Conservation (phyloP, 2,797 vertebrate species). For the Poeciliopsis gracilis region DNA sequence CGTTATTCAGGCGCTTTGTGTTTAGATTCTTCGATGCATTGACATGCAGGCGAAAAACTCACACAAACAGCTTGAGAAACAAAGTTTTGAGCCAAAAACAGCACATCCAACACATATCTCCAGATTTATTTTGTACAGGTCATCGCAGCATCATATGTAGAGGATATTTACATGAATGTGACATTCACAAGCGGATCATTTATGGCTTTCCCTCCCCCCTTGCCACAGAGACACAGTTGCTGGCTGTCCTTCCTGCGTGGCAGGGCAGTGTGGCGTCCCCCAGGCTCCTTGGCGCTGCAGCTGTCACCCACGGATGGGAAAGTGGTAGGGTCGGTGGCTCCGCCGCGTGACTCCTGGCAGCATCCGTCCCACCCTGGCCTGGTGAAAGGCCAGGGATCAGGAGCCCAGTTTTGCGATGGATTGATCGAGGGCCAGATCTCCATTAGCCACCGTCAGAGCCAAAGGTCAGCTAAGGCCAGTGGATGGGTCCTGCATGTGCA, state of each 20-base stretch:
- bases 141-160: conserved; percentile 22
- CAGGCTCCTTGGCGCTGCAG: conserved; percentile 67
- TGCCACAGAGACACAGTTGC: conserved; percentile 39
- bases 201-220: conserved; percentile 48
- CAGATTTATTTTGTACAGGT: not conserved
- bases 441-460: conserved; percentile 69
- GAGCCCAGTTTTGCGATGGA: conserved; percentile 61
- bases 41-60: not conserved
- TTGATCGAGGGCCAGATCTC: conserved; percentile 75
- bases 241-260: conserved; percentile 73
- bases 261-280: conserved; percentile 67
- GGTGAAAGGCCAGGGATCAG: conserved; percentile 68
- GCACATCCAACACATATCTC: not conserved
- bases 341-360: conserved; percentile 63
- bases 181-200: conserved; percentile 64
- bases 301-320: conserved; percentile 72
- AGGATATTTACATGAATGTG: conserved; percentile 57
- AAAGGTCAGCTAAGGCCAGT: conserved; percentile 76
- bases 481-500: conserved; percentile 60
- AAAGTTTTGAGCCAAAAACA: conserved; percentile 13
- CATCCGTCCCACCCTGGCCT: conserved; percentile 54
- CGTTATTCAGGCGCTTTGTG: not conserved
- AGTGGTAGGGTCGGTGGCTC: conserved; percentile 72
- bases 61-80: conserved; percentile 5
- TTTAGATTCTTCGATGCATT: not conserved